A percentile compares a stretch with the other conserved stretches of the same genome.
These are phyloP conservation scores for Macrotis lagotis DNA, from an alignment of 2,113 vertebrate genomes.

Conservation along the genomic window DNA sequence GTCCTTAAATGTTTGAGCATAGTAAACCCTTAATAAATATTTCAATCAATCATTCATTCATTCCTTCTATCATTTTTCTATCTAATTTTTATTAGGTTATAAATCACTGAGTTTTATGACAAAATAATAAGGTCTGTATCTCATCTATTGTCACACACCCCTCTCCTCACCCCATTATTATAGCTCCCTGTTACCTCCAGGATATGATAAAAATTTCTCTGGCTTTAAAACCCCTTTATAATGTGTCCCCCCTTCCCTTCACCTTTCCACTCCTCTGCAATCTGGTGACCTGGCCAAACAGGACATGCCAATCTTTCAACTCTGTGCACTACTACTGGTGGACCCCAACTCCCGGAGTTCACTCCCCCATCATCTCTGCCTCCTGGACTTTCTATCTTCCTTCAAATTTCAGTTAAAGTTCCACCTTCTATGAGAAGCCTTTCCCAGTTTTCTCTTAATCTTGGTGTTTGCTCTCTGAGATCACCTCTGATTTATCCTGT, in stretches of 20 bases:
- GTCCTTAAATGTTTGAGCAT: background rate
- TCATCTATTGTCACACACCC: background rate
- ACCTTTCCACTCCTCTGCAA: background rate
- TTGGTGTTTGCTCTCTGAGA: background rate
- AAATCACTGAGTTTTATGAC: background rate
- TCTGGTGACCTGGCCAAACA: background rate
- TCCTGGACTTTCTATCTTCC: background rate
- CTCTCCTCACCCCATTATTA: background rate
- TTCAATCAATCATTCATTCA: background rate
- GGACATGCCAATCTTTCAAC: background rate
- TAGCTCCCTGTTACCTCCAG: background rate
- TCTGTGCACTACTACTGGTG: background rate
- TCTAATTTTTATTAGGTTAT: background rate
- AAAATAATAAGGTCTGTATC: background rate
- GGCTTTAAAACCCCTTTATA: background rate
- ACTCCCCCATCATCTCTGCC: background rate
- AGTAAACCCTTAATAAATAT: too few relatives aligned
- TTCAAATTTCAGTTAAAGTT: background rate
- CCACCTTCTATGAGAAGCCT: background rate
- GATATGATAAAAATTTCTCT: background rate
- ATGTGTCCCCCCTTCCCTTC: background rate
- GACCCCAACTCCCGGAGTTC: background rate
- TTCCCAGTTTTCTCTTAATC: background rate
- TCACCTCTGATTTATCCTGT: background rate
- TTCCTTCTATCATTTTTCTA: background rate